A percentile compares a stretch with the other conserved stretches of the same genome.
phyloP scores from a whole-genome alignment of 2,113 vertebrate genomes.

The Sigmodon hispidus region DNA sequence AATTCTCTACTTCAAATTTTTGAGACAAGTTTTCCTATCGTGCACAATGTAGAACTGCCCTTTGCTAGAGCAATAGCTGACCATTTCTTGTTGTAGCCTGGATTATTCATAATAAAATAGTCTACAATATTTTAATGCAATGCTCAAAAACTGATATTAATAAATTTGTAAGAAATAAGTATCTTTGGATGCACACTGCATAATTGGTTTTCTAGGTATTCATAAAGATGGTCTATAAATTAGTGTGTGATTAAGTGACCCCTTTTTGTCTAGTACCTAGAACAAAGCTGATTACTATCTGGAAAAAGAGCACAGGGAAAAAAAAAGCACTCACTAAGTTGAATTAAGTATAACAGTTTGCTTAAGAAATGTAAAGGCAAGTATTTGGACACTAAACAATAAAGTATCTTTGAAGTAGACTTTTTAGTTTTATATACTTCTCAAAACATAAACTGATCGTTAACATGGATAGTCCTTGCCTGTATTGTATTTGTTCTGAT shows the following conservation, averaged over 20 bases:
- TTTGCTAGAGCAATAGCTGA: not conserved
- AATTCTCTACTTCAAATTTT: not conserved
- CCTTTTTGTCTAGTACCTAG: not conserved
- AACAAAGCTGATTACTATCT: not conserved
- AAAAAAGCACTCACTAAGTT: not conserved
- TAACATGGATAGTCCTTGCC: not conserved
- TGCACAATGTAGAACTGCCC: not conserved
- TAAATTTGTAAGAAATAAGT: not conserved
- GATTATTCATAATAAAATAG: not conserved
- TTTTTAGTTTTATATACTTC: not conserved
- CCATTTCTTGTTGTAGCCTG: not conserved
- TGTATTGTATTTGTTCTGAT: not conserved
- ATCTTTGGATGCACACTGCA: not conserved
- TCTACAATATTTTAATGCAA: not conserved
- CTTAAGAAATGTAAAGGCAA: not conserved
- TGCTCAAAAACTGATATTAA: slow-evolving; percentile 6
- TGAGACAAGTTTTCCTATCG: not conserved
- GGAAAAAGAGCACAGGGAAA: slow-evolving; percentile 4
- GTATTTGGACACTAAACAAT: not conserved
- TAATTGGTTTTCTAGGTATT: slow-evolving; percentile 15
- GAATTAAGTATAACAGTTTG: not conserved
- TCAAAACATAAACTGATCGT: slow-evolving; percentile 18
- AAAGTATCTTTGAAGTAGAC: not conserved
- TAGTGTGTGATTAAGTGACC: not conserved
- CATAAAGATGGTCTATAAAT: slow-evolving; percentile 1